These are phyloP conservation scores for Nomada flava DNA, from an alignment of 2,888 invertebrate genomes.

Conservation along the genomic window DNA sequence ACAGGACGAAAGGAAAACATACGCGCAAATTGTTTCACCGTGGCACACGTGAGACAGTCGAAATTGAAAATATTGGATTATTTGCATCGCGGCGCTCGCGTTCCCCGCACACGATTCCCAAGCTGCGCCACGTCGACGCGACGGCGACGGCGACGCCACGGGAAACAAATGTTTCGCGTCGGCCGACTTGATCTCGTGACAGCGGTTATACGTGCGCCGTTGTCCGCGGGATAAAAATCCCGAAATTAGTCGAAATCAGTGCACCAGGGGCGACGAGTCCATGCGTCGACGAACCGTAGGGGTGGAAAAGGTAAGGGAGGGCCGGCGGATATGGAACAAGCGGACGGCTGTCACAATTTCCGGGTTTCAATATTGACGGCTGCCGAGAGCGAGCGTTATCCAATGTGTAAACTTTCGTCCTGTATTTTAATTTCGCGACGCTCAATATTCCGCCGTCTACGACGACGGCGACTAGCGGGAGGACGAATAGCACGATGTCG, in stretches of 20 bases:
- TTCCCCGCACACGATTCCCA: slow-evolving; percentile 3
- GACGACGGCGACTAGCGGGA: slow-evolving; percentile 32
- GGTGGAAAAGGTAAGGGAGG: neutral
- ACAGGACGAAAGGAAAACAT: slow-evolving; percentile 31
- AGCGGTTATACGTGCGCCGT: slow-evolving; percentile 20
- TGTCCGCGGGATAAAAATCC: slow-evolving; percentile 53
- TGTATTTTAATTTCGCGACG: slow-evolving; percentile 80
- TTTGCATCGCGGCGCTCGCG: slow-evolving; percentile 17
- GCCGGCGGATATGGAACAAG: slow-evolving; percentile 37
- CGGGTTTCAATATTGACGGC: slow-evolving; percentile 79
- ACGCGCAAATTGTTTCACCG: slow-evolving; percentile 48
- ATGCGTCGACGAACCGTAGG: slow-evolving; percentile 15
- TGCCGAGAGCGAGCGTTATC: slow-evolving; percentile 73
- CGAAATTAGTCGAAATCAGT: slow-evolving; percentile 57
- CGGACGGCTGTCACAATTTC: slow-evolving; percentile 74
- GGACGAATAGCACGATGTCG: slow-evolving; percentile 55
- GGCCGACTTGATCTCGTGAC: slow-evolving; percentile 56
- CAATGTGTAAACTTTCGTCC: slow-evolving; percentile 80
- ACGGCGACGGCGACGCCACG: slow-evolving; percentile 22
- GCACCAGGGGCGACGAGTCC: slow-evolving; percentile 1
- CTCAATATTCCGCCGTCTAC: slow-evolving; percentile 73
- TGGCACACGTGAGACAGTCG: slow-evolving; percentile 24
- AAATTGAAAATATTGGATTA: slow-evolving; percentile 52
- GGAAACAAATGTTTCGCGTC: slow-evolving; percentile 50
- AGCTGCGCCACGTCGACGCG: slow-evolving; percentile 23